Percentiles rank a stretch among this genome's conserved stretches.
Conservation (phyloP, 2,797 vertebrate species). For the Buceros bicornis region DNA sequence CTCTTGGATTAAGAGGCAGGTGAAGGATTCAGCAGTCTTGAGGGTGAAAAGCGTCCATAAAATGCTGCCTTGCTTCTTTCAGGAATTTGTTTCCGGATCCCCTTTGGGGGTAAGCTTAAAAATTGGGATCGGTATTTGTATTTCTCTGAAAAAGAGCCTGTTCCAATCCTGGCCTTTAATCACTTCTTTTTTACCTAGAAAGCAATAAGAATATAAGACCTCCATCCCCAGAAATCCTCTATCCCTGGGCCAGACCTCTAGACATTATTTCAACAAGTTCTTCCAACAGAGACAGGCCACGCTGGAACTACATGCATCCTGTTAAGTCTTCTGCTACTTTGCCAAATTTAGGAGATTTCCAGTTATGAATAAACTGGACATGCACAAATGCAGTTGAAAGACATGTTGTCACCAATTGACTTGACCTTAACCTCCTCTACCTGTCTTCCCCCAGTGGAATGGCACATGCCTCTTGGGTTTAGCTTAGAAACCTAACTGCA, state of each 20-base stretch:
- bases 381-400: not conserved
- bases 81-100: not conserved
- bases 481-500: not conserved
- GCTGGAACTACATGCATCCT: not conserved
- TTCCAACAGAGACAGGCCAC: not conserved
- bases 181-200: slow-evolving; percentile 16
- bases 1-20: not conserved
- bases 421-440: not conserved
- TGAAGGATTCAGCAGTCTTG: not conserved
- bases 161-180: not conserved
- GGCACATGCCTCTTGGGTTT: not conserved
- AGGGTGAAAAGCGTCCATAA: not conserved
- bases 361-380: not conserved
- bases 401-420: not conserved
- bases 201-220: not conserved
- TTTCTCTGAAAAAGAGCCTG: not conserved
- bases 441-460: not conserved
- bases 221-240: not conserved
- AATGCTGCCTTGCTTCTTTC: not conserved
- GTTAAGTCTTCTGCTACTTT: not conserved
- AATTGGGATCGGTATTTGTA: not conserved
- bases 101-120: not conserved
- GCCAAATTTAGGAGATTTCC: not conserved
- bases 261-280: not conserved
- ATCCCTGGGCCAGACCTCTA: not conserved